Evolutionary conservation across 1,140 invertebrate species (phyloP), one percentile per base, ranked within the genome.

Genomic region (Temnothorax longispinosus): DNA sequence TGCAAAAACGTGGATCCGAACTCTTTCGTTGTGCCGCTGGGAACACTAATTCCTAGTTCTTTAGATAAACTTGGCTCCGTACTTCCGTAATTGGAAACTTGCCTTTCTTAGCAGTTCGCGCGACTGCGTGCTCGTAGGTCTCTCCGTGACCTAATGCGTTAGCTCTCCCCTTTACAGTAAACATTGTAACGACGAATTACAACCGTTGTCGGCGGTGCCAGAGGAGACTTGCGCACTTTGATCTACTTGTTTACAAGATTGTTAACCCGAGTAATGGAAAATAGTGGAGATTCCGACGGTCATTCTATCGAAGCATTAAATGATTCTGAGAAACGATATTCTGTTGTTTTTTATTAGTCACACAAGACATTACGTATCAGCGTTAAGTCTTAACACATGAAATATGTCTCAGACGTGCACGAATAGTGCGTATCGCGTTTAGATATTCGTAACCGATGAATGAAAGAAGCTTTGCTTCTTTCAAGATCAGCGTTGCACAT

Each of bases 131-230:
- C 47, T 64, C 62, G 62, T 80, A 80, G n/a, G 13, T 80, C 77
- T 81, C 38, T 32, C 56, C 27, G 13, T 60, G 65, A 69, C 60
- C n/a, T 21, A 38, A 54, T 80, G 62, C 47, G 47, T 65, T 44
- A 35, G 58, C 35, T 80, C 13, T 6, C 4, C 47, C n/a, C 32
- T 54, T 81, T n/a, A 35, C 47, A 44, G 62, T 27, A 54, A 69
- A 69, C 77, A 81, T 81, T 69, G 47, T 69, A 54, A 65, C 62
- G 77, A 80, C 77, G 21, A 69, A 69, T 81, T 81, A 69, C 64
- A 81, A 41, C 47, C 35, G 13, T 62, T 15, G 7, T 35, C 15
- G 7, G 15, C 15, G 7, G 15, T 69, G 77, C 64, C 77, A 81
- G n/a, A 69, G 56, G n/a, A 69, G 47, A 56, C 47, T 81, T 41